Conservation (phyloP, 2,797 vertebrate species). For the Hybognathus amarus region DNA sequence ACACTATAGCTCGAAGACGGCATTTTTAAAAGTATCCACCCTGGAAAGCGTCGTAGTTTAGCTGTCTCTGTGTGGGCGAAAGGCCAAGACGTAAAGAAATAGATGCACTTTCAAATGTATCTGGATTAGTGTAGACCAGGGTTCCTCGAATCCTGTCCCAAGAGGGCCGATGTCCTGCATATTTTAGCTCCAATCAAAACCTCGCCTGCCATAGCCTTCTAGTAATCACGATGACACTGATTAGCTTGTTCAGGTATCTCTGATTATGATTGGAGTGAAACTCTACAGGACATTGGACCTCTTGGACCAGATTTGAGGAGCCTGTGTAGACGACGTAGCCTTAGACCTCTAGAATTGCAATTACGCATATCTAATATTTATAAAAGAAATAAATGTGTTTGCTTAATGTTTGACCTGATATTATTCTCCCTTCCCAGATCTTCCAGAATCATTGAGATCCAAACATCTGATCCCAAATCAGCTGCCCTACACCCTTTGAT, state of each 20-base stretch:
- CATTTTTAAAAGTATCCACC: background rate
- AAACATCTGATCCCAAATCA: background rate
- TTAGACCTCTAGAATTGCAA: background rate
- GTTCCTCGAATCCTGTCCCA: background rate
- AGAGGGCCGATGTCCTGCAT: background rate
- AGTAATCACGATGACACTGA: background rate
- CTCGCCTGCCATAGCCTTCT: background rate
- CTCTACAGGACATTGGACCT: background rate
- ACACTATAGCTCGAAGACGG: background rate
- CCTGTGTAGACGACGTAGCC: background rate
- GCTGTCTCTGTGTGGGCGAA: background rate
- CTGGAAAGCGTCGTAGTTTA: background rate
- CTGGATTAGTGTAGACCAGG: background rate
- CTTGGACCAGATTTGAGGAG: background rate
- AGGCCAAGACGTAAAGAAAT: background rate
- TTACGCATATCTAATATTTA: background rate
- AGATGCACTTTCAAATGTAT: background rate
- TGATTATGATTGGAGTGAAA: background rate
- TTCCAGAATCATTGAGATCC: background rate
- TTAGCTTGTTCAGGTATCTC: background rate
- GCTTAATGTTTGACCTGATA: background rate
- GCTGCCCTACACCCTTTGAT: background rate
- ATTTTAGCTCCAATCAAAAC: background rate
- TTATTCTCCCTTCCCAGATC: background rate
- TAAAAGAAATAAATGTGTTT: background rate